phyloP scores from a whole-genome alignment of 2,797 vertebrate genomes.

The Falco naumanni region DNA sequence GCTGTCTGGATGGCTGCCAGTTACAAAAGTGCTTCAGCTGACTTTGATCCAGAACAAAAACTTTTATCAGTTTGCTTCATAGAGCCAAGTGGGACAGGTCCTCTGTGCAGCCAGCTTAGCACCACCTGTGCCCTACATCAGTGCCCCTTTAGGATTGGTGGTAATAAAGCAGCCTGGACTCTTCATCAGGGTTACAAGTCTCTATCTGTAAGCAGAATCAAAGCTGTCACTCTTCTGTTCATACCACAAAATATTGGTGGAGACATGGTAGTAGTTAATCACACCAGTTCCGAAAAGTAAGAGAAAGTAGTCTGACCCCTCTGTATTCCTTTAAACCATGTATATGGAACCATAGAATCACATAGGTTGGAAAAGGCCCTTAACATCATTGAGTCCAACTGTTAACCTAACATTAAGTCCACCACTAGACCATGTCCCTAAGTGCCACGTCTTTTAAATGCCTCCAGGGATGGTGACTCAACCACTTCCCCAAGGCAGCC shows the following conservation, averaged over 20 bases:
- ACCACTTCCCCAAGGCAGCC: accelerated
- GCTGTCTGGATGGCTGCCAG: background rate
- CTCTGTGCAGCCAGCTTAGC: background rate
- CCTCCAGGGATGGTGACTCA: background rate
- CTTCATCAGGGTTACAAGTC: background rate
- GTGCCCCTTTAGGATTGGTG: background rate
- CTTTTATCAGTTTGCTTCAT: background rate
- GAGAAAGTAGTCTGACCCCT: background rate
- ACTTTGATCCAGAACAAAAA: background rate
- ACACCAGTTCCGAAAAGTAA: background rate
- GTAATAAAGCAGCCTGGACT: background rate
- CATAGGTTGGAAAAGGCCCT: background rate
- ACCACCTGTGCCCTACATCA: background rate
- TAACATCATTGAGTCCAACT: background rate
- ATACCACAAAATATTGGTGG: background rate
- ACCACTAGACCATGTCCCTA: background rate
- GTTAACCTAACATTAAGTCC: background rate
- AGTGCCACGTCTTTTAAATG: background rate
- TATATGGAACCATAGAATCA: background rate
- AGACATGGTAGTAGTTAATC: background rate
- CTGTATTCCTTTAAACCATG: background rate
- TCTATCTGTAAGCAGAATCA: background rate
- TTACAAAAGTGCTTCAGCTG: background rate
- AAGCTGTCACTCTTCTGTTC: background rate
- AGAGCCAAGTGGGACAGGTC: background rate